These are phyloP conservation scores for Glandiceps talaboti DNA, from an alignment of 53 echinoderm and acorn worm genomes.

Conservation along the genomic window DNA sequence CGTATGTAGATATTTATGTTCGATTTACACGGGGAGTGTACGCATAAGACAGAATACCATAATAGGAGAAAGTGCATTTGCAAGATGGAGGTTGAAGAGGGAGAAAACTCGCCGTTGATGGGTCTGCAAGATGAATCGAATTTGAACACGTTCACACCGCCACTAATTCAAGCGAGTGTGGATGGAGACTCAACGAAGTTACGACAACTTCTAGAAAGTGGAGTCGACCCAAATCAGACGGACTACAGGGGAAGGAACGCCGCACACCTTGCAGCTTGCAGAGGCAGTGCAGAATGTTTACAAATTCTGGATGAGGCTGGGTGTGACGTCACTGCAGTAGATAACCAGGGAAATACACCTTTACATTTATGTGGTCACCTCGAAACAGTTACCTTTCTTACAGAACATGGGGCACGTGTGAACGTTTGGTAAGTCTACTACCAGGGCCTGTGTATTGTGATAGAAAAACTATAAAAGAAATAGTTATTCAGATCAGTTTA, in stretches of 20 bases:
- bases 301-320: background rate
- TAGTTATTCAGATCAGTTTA: too few relatives aligned
- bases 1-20: too few relatives aligned
- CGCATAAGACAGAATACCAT: too few relatives aligned
- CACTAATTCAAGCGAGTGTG: background rate
- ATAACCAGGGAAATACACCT: background rate
- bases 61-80: too few relatives aligned
- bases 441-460: too few relatives aligned
- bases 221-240: slow-evolving; percentile 29
- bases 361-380: background rate
- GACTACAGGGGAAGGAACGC: slow-evolving; percentile 40
- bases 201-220: slow-evolving; percentile 22
- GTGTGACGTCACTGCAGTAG: background rate
- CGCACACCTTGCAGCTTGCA: slow-evolving; percentile 27
- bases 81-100: background rate
- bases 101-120: background rate
- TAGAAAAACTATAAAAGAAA: too few relatives aligned
- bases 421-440: background rate
- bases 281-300: slow-evolving; percentile 14
- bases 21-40: too few relatives aligned
- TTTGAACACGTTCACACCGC: background rate
- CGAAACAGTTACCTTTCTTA: background rate
- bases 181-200: background rate
- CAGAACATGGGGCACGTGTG: background rate
- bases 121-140: background rate